phyloP scores from a whole-genome alignment of 2,888 invertebrate species.

The Xestoiulus laeticollis region DNA sequence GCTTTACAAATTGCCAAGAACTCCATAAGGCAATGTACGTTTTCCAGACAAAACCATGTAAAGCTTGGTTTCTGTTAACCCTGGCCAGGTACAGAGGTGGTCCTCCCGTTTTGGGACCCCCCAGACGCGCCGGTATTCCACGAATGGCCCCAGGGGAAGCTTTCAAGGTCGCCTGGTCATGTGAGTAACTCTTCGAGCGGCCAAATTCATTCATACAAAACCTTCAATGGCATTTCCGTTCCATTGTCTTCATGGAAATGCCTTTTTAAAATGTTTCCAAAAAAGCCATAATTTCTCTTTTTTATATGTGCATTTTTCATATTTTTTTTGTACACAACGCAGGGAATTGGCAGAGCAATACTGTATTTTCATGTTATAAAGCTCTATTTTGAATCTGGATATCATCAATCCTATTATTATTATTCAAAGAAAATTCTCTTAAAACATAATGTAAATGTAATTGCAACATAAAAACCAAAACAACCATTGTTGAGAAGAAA shows the following conservation, averaged over 20 bases:
- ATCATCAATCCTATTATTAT: too few relatives aligned
- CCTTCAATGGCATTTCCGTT: slow-evolving; percentile 26
- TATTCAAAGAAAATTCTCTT: too few relatives aligned
- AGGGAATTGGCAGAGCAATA: not conserved
- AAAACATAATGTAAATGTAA: too few relatives aligned
- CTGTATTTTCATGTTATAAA: not conserved
- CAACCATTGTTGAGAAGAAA: too few relatives aligned
- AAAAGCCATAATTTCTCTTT: not conserved
- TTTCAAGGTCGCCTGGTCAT: not conserved
- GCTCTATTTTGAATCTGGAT: too few relatives aligned
- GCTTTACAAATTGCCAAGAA: not conserved
- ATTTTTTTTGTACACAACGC: not conserved
- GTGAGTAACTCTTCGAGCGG: not conserved
- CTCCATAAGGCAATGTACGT: too few relatives aligned
- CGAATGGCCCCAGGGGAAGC: not conserved
- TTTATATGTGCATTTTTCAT: not conserved
- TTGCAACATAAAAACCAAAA: too few relatives aligned
- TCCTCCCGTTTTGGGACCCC: not conserved
- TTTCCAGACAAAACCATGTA: not conserved
- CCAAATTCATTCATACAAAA: slow-evolving; percentile 19
- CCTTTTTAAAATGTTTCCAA: not conserved
- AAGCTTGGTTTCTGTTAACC: not conserved
- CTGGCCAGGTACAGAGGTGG: not conserved
- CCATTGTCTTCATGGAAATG: slow-evolving; percentile 7
- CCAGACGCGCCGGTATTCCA: not conserved